Conservation (phyloP, 2,113 vertebrate genomes). For the Plecotus auritus region DNA sequence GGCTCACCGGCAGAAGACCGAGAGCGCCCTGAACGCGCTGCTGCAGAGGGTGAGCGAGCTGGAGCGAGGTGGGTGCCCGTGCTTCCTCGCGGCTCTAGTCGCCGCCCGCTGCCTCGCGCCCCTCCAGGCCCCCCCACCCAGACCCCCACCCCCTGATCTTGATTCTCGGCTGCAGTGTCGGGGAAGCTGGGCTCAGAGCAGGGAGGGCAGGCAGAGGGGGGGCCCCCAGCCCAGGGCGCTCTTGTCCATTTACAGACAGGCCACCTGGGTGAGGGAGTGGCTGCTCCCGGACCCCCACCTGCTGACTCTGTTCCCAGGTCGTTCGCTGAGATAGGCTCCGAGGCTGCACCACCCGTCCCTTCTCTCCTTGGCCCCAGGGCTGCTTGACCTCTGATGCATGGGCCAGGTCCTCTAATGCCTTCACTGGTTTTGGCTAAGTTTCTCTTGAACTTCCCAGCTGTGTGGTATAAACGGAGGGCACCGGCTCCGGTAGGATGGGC, state of each 20-base stretch:
- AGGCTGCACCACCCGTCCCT: background rate
- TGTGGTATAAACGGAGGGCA: constrained; percentile 29
- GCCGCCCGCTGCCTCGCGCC: background rate
- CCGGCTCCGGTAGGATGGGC: background rate
- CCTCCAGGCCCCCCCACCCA: background rate
- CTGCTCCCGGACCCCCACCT: background rate
- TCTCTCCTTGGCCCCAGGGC: background rate
- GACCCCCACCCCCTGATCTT: background rate
- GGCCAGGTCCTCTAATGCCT: constrained; percentile 39
- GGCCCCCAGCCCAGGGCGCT: no score
- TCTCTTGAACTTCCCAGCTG: constrained; percentile 41
- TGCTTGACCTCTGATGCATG: constrained; percentile 35
- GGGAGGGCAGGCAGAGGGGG: background rate
- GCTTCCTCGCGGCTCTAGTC: background rate
- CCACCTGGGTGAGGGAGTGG: background rate
- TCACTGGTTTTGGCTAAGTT: constrained; percentile 58
- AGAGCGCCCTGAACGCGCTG: constrained; percentile 89
- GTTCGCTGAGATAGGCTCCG: background rate
- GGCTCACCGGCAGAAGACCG: constrained; percentile 93
- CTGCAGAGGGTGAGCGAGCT: constrained; percentile 94
- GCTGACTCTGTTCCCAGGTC: background rate
- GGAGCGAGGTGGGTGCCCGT: constrained; percentile 88
- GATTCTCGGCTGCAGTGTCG: background rate
- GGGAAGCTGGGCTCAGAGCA: background rate
- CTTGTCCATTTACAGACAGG: background rate